Conservation (phyloP, 2,113 vertebrate species). For the Otolemur garnettii region DNA sequence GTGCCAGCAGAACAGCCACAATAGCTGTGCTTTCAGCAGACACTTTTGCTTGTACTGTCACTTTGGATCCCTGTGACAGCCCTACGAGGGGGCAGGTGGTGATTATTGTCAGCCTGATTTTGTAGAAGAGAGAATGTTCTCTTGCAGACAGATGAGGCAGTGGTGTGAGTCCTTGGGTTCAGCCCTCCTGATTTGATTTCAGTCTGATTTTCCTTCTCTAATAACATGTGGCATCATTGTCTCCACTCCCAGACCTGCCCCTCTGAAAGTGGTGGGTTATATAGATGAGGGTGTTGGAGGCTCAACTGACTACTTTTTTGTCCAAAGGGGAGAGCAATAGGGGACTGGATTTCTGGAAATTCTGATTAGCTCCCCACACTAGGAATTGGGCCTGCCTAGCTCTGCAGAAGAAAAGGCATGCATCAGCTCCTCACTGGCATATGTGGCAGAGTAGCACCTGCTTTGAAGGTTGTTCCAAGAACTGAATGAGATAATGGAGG, state of each 20-base stretch:
- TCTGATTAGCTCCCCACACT: background rate
- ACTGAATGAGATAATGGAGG: background rate
- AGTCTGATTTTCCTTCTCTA: background rate
- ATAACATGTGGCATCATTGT: background rate
- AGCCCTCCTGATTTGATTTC: background rate
- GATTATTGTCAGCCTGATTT: background rate
- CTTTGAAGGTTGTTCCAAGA: background rate
- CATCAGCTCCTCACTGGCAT: background rate
- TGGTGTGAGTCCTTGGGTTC: background rate
- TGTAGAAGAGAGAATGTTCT: background rate
- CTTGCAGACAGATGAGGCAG: background rate
- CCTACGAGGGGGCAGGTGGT: rapidly evolving
- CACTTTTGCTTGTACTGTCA: background rate
- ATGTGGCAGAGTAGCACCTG: background rate
- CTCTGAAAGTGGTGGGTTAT: background rate
- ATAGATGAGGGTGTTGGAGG: background rate
- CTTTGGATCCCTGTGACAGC: background rate
- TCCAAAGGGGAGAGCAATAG: background rate
- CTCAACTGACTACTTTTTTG: background rate
- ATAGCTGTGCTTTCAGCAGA: background rate
- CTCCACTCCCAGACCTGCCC: background rate
- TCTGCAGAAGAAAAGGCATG: background rate
- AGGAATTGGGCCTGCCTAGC: no score
- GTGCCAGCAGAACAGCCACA: rapidly evolving
- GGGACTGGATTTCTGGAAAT: background rate